Evolutionary conservation across 2,797 vertebrate genomes (phyloP).

Genomic region (Distichodus sexfasciatus): DNA sequence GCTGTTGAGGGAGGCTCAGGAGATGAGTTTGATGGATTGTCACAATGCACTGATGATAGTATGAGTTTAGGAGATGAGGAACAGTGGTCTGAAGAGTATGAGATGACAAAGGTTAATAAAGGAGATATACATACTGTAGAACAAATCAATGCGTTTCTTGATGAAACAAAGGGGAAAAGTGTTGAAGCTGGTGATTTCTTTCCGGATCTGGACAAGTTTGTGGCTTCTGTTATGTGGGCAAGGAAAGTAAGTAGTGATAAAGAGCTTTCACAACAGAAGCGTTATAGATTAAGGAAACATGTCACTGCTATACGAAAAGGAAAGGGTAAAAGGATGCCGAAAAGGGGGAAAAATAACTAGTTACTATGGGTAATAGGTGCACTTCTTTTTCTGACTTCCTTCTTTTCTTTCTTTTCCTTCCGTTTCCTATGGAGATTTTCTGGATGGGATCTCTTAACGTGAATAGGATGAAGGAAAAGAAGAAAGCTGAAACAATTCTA

Average conservation of each 20-base stretch:
- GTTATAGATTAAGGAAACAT: not conserved
- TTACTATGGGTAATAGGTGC: not conserved
- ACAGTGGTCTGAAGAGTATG: not conserved
- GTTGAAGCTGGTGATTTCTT: not conserved
- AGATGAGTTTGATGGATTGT: not conserved
- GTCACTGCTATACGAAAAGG: not conserved
- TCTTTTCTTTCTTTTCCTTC: not conserved
- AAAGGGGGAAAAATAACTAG: not conserved
- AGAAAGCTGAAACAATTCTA: not conserved
- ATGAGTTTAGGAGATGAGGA: not conserved
- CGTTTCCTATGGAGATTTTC: not conserved
- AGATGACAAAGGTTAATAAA: no score
- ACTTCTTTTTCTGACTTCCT: not conserved
- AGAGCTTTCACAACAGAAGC: not conserved
- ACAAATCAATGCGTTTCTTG: not conserved
- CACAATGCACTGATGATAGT: not conserved
- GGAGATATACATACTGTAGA: not conserved
- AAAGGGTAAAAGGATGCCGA: no score
- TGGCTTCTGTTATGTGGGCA: not conserved
- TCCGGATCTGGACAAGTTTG: conserved; percentile 2
- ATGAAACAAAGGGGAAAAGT: not conserved
- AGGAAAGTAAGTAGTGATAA: not conserved
- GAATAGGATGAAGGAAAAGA: no score
- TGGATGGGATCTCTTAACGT: no score
- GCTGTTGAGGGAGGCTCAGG: not conserved